These are phyloP conservation scores for Tethea ocularis DNA, from an alignment of 2,888 invertebrate species.

Conservation along the genomic window DNA sequence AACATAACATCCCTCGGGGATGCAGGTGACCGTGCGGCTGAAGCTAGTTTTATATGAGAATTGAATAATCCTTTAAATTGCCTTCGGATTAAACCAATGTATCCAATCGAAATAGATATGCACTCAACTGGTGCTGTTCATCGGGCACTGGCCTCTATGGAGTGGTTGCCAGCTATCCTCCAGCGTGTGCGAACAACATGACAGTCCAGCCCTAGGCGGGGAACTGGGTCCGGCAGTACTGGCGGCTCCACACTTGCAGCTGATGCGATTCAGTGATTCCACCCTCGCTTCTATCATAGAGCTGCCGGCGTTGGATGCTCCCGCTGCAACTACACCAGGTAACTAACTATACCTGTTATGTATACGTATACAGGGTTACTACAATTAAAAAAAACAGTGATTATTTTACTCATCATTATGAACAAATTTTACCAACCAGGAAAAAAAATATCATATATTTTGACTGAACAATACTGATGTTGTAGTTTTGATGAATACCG, in stretches of 20 bases:
- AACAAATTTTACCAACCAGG: too few species aligned
- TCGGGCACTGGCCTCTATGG: conserved; percentile 97
- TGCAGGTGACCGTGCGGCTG: too few species aligned
- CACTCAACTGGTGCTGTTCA: conserved; percentile 94
- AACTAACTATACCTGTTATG: background rate
- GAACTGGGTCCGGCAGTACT: conserved; percentile 93
- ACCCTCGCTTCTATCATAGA: conserved; percentile 95
- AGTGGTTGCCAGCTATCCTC: conserved; percentile 95
- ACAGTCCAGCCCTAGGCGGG: conserved; percentile 86
- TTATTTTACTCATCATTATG: too few species aligned
- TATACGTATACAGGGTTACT: too few species aligned
- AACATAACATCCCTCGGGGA: too few species aligned
- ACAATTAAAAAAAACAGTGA: too few species aligned
- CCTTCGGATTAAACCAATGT: too few species aligned
- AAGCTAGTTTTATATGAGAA: too few species aligned
- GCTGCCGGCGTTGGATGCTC: conserved; percentile 91
- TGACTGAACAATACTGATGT: too few species aligned
- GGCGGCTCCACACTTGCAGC: conserved; percentile 91
- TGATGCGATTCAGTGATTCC: conserved; percentile 92
- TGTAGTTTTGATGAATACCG: too few species aligned
- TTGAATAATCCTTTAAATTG: too few species aligned
- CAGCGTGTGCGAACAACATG: conserved; percentile 96
- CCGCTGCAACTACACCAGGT: conserved; percentile 72
- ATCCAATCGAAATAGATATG: conserved; percentile 80
- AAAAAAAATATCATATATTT: too few species aligned